Percentiles rank a stretch among this genome's conserved stretches.
Evolutionary conservation across 2,113 vertebrate genomes (phyloP).

Genomic region (Tyto alba): DNA sequence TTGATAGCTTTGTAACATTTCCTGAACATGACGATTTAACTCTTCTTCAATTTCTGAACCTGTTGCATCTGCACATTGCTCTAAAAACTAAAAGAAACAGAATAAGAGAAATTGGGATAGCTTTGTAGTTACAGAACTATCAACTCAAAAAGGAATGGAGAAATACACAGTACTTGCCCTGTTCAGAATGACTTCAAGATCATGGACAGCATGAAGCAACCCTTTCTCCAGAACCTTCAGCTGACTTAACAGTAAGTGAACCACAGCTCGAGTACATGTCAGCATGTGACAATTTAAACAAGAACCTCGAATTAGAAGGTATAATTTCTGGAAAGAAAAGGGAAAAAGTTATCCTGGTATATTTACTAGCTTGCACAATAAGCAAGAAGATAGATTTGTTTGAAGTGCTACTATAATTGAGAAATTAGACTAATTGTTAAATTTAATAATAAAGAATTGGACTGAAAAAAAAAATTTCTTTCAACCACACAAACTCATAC

Average conservation of each 20-base stretch:
- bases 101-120: background rate
- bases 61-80: conserved; percentile 73
- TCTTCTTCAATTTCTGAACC: conserved; percentile 79
- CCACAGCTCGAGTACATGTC: conserved; percentile 79
- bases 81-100: conserved; percentile 75
- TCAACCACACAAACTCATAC: background rate
- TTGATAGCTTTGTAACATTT: conserved; percentile 64
- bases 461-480: background rate
- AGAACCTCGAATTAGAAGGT: conserved; percentile 85
- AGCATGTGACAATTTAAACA: conserved; percentile 87
- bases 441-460: background rate
- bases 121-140: background rate
- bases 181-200: conserved; percentile 77
- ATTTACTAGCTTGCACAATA: background rate
- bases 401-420: background rate
- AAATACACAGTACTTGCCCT: conserved; percentile 69
- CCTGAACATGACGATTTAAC: conserved; percentile 70
- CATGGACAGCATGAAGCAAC: conserved; percentile 81
- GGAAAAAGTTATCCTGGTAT: background rate
- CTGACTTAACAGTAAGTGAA: conserved; percentile 87
- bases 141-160: background rate
- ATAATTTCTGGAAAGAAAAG: conserved; percentile 74
- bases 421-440: background rate
- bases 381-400: background rate
- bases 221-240: conserved; percentile 84